A percentile compares a stretch with the other conserved stretches of the same genome.
Evolutionary conservation across 2,797 vertebrate species (phyloP).

Genomic region (Streptopelia turtur): DNA sequence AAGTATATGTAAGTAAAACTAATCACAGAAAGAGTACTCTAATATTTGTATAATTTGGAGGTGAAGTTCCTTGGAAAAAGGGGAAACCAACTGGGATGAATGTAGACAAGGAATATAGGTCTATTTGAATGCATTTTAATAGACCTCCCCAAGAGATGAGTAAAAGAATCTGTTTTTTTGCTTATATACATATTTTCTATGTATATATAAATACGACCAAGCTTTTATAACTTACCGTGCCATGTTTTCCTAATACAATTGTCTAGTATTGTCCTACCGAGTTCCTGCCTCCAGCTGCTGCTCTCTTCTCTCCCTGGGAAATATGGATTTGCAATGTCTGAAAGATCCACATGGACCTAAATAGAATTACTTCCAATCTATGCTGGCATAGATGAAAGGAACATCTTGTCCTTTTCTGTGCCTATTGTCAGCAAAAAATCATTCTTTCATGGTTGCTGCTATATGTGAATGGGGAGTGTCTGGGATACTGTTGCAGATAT

Average conservation of each 20-base stretch:
- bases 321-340: conserved; percentile 32
- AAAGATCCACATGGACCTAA: neutral
- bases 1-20: neutral
- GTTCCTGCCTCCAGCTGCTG: neutral
- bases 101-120: neutral
- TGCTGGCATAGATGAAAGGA: neutral
- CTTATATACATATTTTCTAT: neutral
- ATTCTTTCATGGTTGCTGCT: neutral
- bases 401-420: neutral
- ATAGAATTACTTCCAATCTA: conserved; percentile 43
- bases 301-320: neutral
- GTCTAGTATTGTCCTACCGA: neutral
- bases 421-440: neutral
- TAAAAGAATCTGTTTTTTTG: neutral
- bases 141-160: neutral
- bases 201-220: neutral
- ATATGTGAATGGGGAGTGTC: neutral
- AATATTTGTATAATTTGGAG: neutral
- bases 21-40: neutral
- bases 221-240: neutral
- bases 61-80: neutral
- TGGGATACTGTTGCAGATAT: neutral
- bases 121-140: neutral
- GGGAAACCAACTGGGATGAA: neutral
- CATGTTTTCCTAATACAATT: neutral